phyloP scores from a whole-genome alignment of 2,888 invertebrate species.

The Rhogogaster chlorosoma region DNA sequence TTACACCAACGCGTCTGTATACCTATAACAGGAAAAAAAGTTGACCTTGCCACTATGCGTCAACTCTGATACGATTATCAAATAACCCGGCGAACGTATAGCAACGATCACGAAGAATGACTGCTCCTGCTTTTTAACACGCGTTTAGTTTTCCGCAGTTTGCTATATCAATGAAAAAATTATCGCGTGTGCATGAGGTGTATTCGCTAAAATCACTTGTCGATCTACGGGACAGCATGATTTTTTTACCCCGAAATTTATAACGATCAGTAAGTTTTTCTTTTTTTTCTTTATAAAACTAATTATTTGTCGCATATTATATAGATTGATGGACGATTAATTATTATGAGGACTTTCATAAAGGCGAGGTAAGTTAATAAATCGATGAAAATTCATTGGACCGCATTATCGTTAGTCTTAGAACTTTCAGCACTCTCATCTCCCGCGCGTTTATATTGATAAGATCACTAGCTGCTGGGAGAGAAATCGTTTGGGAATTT shows the following conservation, averaged over 20 bases:
- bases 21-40: neutral
- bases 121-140: neutral
- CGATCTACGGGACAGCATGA: neutral
- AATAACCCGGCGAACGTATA: neutral
- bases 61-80: conserved; percentile 20
- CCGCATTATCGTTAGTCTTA: conserved; percentile 1
- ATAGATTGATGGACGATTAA: neutral
- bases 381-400: conserved; percentile 1
- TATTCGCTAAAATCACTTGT: neutral
- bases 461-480: conserved; percentile 12
- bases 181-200: neutral
- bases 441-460: conserved; percentile 17
- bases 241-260: too few relatives aligned
- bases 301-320: neutral
- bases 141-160: neutral
- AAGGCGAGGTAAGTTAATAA: neutral
- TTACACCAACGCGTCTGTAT: neutral
- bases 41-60: conserved; percentile 30
- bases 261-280: neutral
- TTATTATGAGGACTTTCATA: neutral
- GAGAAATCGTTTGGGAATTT: conserved; percentile 27
- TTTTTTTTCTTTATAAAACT: neutral
- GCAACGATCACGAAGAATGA: neutral
- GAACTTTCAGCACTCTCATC: conserved; percentile 36
- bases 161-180: neutral